Conservation (phyloP, 2,888 invertebrate species). For the Timema podura region DNA sequence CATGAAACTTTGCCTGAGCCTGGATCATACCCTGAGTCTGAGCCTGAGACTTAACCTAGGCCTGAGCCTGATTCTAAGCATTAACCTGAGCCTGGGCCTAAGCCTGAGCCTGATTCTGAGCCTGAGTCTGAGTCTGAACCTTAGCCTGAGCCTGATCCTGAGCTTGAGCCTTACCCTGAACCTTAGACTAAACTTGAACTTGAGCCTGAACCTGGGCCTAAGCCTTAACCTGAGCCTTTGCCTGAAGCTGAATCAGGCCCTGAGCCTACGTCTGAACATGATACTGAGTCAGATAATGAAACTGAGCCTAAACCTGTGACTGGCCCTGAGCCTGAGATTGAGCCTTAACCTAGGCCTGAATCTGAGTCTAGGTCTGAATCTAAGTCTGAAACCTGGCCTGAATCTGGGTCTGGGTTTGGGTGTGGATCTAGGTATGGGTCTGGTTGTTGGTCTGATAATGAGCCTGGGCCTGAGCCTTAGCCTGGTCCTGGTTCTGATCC, state of each 20-base stretch:
- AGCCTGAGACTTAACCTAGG: neutral
- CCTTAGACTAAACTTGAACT: neutral
- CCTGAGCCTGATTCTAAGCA: neutral
- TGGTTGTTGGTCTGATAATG: conserved; percentile 32
- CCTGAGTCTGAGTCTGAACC: conserved; percentile 21
- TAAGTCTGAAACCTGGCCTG: neutral
- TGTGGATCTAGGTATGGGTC: conserved; percentile 33
- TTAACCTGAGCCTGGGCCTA: conserved; percentile 26
- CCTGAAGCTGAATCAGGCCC: neutral
- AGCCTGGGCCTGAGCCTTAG: conserved; percentile 26
- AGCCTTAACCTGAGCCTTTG: neutral
- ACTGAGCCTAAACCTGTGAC: conserved; percentile 26
- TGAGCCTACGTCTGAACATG: neutral
- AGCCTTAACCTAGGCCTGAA: neutral
- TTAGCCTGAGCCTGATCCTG: conserved; percentile 1
- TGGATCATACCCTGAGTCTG: neutral
- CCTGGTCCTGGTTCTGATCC: neutral
- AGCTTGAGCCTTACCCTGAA: neutral
- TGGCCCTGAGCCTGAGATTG: conserved; percentile 36
- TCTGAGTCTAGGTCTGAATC: neutral
- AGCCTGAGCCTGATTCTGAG: conserved; percentile 24
- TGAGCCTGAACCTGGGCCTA: conserved; percentile 1
- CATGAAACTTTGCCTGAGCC: neutral
- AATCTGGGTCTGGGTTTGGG: conserved; percentile 30
- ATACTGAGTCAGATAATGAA: conserved; percentile 27